These are phyloP conservation scores for honey bee (Apis mellifera) DNA, from an alignment of 1,140 invertebrate genomes.

Conservation along the genomic window DNA sequence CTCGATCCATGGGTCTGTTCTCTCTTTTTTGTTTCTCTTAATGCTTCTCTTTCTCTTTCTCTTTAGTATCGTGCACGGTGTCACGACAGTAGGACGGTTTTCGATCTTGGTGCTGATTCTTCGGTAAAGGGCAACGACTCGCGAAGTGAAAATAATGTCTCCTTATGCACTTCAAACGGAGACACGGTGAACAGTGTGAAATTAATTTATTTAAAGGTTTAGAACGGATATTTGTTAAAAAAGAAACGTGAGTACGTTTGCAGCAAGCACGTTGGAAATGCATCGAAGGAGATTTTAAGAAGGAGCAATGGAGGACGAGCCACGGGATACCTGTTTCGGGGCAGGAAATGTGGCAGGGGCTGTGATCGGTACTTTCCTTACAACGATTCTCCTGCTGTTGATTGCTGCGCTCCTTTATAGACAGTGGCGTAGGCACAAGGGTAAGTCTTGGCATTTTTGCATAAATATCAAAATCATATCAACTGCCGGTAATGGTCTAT, in stretches of 20 bases:
- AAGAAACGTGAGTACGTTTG: slow-evolving; percentile 20
- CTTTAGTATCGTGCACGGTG: slow-evolving; percentile 68
- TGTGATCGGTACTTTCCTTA: slow-evolving; percentile 82
- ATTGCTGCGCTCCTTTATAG: slow-evolving; percentile 78
- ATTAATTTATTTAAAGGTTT: not conserved
- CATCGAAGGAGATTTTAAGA: slow-evolving; percentile 56
- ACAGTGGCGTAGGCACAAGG: slow-evolving; percentile 80
- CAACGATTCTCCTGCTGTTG: slow-evolving; percentile 78
- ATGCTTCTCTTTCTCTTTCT: slow-evolving; percentile 48
- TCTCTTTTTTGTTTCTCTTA: slow-evolving; percentile 53
- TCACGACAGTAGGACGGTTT: slow-evolving; percentile 55
- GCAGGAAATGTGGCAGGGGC: slow-evolving; percentile 82
- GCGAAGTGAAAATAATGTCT: slow-evolving; percentile 40
- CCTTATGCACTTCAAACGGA: slow-evolving; percentile 18
- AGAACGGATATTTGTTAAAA: not conserved
- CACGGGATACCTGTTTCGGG: slow-evolving; percentile 75
- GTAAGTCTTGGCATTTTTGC: slow-evolving; percentile 71
- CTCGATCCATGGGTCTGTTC: slow-evolving; percentile 62
- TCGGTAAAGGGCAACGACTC: slow-evolving; percentile 43
- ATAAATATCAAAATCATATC: slow-evolving; percentile 30
- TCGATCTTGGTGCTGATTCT: slow-evolving; percentile 18
- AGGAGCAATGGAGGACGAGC: slow-evolving; percentile 63
- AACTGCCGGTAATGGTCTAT: not conserved
- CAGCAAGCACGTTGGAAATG: slow-evolving; percentile 44
- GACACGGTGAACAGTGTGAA: slow-evolving; percentile 19